phyloP scores from a whole-genome alignment of 92 coral and sea anemone species.

The Heliopora coerulea region DNA sequence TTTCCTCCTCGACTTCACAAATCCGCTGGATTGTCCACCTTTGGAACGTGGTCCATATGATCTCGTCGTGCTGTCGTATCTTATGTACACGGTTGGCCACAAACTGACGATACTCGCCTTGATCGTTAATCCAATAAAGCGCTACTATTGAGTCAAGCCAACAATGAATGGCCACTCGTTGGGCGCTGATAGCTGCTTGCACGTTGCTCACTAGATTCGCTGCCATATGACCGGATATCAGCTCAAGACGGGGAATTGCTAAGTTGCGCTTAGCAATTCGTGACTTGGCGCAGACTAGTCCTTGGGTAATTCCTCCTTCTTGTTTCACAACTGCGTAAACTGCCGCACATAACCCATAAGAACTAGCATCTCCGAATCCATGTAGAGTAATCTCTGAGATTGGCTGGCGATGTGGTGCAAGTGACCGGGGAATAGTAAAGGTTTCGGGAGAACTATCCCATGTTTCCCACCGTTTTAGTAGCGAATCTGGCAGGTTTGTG shows the following conservation, averaged over 20 bases:
- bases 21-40: constrained; percentile 4
- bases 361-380: constrained; percentile 43
- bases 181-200: neutral
- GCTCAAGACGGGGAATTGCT: constrained; percentile 5
- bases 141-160: constrained; percentile 18
- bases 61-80: neutral
- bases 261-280: neutral
- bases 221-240: constrained; percentile 9
- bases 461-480: neutral
- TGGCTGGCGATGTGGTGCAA: constrained; percentile 35
- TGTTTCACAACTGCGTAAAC: neutral
- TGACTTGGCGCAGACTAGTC: neutral
- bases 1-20: constrained; percentile 18
- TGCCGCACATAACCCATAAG: neutral
- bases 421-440: constrained; percentile 44
- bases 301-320: neutral
- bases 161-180: neutral
- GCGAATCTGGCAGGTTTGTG: neutral
- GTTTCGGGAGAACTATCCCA: constrained; percentile 7
- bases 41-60: constrained; percentile 12
- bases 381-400: constrained; percentile 7
- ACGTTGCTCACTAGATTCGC: constrained; percentile 12
- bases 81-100: constrained; percentile 17
- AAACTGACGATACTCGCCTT: constrained; percentile 20
- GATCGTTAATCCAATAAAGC: constrained; percentile 4